Evolutionary conservation across 2,113 vertebrate genomes (phyloP).

Genomic region (Hippocampus abdominalis): DNA sequence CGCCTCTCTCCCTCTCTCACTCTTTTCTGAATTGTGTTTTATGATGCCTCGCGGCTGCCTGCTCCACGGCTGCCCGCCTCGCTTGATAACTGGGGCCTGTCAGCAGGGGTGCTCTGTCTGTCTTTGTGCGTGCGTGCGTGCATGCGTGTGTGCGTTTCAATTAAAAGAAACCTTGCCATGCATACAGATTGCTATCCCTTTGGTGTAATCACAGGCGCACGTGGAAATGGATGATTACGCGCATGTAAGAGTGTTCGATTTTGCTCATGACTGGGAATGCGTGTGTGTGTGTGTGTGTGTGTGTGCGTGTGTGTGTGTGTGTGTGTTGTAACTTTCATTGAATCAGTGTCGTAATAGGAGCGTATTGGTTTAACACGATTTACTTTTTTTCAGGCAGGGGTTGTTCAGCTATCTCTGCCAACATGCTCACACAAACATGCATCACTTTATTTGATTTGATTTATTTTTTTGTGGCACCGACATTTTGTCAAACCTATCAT

Average conservation of each 20-base stretch:
- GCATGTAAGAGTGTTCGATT: constrained; percentile 33
- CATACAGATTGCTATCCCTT: constrained; percentile 24
- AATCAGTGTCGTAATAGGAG: constrained; percentile 22
- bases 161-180: constrained; percentile 17
- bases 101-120: constrained; percentile 21
- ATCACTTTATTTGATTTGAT: too few species aligned
- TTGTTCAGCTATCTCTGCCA: neutral
- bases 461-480: neutral
- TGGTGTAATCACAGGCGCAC: constrained; percentile 39
- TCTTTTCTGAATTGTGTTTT: constrained; percentile 38
- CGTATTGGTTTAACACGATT: constrained; percentile 17
- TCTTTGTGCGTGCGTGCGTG: constrained; percentile 5
- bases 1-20: constrained; percentile 6
- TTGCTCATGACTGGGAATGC: neutral
- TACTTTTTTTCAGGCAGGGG: neutral
- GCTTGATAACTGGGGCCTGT: constrained; percentile 55
- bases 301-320: constrained; percentile 14
- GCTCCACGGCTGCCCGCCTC: constrained; percentile 48
- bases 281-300: constrained; percentile 6
- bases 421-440: neutral
- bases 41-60: constrained; percentile 52
- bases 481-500: neutral
- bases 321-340: constrained; percentile 4
- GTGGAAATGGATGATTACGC: constrained; percentile 40
- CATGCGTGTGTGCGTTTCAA: neutral